Base-by-base conservation (phyloP, 2,797 vertebrate genomes). In the Hippocampus kuda region DNA sequence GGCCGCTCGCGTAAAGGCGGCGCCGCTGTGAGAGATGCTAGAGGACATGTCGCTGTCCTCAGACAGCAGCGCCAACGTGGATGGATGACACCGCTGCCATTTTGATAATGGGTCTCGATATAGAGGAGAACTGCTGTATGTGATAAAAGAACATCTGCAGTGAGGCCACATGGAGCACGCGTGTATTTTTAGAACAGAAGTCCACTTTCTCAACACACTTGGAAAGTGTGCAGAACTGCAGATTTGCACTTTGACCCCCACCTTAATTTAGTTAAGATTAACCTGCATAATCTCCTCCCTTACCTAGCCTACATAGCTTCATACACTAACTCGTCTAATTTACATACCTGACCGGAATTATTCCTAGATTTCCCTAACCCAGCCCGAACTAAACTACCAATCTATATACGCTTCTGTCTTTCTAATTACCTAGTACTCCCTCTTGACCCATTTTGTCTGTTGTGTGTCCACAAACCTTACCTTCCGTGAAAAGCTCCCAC, bases 121-220 rank as follows among this genome's bases (percentile, higher is more conserved):
- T 44, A 44, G 41, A 46, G 62, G n/a, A 46, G 27, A 42, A 64
- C 62, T 16, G 62, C 27, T 44, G 22, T 24, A 64, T 46, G n/a
- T 46, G 62, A 64, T 26, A 44, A 66, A 20, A 27, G 65, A 51
- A 66, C 44, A 66, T 66, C 65, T 66, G 24, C 48, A 26, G 42
- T 65, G 15, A 46, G 42, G 62, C 38, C 22, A 46, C 44, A 15
- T 15, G 61, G 34, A 57, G 49, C 30, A 63, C 24, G 63, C 12
- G 53, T 24, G 27, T 44, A 64, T 64, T 46, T 64, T 44, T 64
- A 44, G 62, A 64, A 61, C 59, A 38, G 20, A 18, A 34, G 34
- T 61, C 59, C 57, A 20, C 27, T 18, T 61, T 16, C 59, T 61
- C 59, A 34, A 22, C 59, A 61, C 4, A 54, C 10, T 54, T 54